Evolutionary conservation across 2,797 vertebrate species (phyloP), one percentile per base, ranked within the genome.

Genomic region (Thunnus albacares): DNA sequence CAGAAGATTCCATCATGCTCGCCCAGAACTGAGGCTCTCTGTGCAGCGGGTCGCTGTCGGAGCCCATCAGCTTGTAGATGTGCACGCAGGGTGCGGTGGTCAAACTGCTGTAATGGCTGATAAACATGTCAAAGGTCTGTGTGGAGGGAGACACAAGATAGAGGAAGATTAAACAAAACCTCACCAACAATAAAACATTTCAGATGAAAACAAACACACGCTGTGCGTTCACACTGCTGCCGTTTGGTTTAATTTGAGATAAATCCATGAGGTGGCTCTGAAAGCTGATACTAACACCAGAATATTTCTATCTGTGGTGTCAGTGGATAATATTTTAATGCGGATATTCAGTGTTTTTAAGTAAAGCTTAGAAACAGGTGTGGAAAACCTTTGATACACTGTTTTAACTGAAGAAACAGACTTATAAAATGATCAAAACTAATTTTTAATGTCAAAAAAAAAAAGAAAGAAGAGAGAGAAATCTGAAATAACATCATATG

Each of bases 81-180:
- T 98, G 98, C 60, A 99, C 97, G 0, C 97, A 98, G 17, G 98
- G 97, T 0, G 97, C 95, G 0, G 95, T 93, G 90, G 95, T 95
- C 85, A 98, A 95, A 0, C 96, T 99, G 95, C 98, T 99, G 91
- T 98, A 98, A 89, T 98, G 98, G 89, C 97, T 99, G 92, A 99
- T 89, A 75, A 99, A 99, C 97, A 99, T 96, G 95, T 99, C 98
- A 35, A 99, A 99, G 83, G 96, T 98, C 97, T 99, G 90, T 0
- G 64, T 1, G 28, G 26, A 77, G 58, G 12, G 53, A 76, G 47
- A 59, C 18, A 18, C 53, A 38, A 79, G 10, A 1, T 0, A 64
- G 35, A 7, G 18, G 7, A 2, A 1, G 7, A 20, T 79, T 70
- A 51, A 68, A 69, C 17, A 30, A 4, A 18, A 24, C n/a, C 2